phyloP scores from a whole-genome alignment of 1,140 invertebrate genomes.

The Magallana angulata region DNA sequence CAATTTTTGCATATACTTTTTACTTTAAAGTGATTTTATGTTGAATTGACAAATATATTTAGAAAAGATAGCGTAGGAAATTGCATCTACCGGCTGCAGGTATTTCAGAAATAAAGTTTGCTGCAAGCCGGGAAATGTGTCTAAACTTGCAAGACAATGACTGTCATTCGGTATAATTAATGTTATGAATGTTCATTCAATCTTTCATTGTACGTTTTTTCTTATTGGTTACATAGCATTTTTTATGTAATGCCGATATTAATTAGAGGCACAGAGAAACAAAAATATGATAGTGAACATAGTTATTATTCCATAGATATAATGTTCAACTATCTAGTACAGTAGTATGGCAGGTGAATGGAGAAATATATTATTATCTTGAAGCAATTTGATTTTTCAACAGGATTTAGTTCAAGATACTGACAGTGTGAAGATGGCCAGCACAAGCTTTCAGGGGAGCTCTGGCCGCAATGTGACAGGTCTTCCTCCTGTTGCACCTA shows the following conservation, averaged over 20 bases:
- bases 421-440: conserved; percentile 42
- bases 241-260: too few species aligned
- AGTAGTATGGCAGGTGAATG: neutral
- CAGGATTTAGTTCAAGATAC: neutral
- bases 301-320: neutral
- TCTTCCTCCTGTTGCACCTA: conserved; percentile 51
- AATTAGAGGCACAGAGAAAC: neutral
- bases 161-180: neutral
- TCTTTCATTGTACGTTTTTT: neutral
- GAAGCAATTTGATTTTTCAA: neutral
- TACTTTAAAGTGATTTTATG: too few species aligned
- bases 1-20: too few species aligned
- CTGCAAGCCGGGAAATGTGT: conserved; percentile 4
- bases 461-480: conserved; percentile 11
- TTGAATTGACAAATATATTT: too few species aligned
- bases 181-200: neutral
- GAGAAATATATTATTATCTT: neutral
- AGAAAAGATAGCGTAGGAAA: too few species aligned
- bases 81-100: too few species aligned
- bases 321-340: neutral
- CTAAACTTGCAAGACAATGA: neutral
- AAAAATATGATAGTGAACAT: neutral
- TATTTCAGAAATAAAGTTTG: neutral
- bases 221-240: too few species aligned
- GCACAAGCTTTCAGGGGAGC: conserved; percentile 37